Base-by-base conservation (phyloP, 2,888 invertebrate genomes). In the Leptinotarsa haldemani region DNA sequence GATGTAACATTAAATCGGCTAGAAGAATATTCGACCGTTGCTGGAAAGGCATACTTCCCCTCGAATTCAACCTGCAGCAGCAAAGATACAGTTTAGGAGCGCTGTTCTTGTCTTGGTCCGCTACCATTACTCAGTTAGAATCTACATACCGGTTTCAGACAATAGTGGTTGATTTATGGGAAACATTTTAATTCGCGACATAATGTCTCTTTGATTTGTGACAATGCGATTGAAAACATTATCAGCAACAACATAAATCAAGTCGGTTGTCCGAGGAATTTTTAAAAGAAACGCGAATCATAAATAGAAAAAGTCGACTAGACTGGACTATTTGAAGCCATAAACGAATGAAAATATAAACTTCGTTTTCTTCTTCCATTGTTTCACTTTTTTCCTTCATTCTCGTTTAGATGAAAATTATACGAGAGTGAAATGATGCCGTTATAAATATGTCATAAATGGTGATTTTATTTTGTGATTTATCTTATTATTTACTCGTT, bases 181-280 rank as follows among this genome's bases (percentile, higher is more conserved):
- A 79, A 85, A 85, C 86, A 85, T 86, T 87, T 87, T 86, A 86
- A 86, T 86, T 86, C 85, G 79, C 78, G 87, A 87, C 87, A 86
- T 87, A 87, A 87, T 87, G 87, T 87, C 87, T 82, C 84, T 85
- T 86, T 87, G 87, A 87, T 87, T 87, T 87, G 87, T 86, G 86
- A 86, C 85, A 84, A 84, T 83, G 85, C 85, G 82, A 85, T 86
- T 83, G 84, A 82, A 84, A 86, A 87, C 86, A 86, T 86, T 87
- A 86, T 85, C 86, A 82, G 82, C 83, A 81, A 82, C 82, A 81
- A 81, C 81, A 86, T 86, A 87, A 87, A 87, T 87, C 86, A 86
- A 84, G 81, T 69, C 70, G 67, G 74, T 78, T 68, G 78, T 79
- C 80, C 79, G 74, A 76, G 76, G 81, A 80, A 80, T 78, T 79